Percentiles rank a stretch among this genome's conserved stretches.
Evolutionary conservation across 2,113 vertebrate genomes (phyloP).

Genomic region (Gopherus evgoodei): DNA sequence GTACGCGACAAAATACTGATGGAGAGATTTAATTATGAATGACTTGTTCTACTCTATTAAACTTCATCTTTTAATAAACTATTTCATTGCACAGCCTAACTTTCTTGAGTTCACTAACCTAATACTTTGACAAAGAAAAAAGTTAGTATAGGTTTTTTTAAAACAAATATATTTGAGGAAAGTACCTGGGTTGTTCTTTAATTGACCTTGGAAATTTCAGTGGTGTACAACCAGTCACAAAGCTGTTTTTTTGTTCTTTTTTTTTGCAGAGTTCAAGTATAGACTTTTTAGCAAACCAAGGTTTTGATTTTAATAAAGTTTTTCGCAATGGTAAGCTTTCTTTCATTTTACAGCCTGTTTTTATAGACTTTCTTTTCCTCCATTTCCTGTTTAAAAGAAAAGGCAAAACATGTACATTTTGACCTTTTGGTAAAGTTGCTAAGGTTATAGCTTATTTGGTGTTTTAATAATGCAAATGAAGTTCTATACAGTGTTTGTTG

Average conservation of each 20-base stretch:
- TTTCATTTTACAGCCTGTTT: background rate
- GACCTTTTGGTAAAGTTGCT: background rate
- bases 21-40: background rate
- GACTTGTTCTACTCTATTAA: background rate
- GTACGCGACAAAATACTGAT: background rate
- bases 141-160: background rate
- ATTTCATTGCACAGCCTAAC: background rate
- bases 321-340: slow-evolving; percentile 91
- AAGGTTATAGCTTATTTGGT: background rate
- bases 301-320: slow-evolving; percentile 99
- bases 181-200: background rate
- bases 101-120: background rate
- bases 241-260: slow-evolving; percentile 41
- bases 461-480: background rate
- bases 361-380: background rate
- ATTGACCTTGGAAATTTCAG: background rate
- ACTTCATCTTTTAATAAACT: background rate
- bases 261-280: slow-evolving; percentile 96
- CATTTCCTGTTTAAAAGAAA: background rate
- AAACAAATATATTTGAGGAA: background rate
- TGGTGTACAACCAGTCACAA: background rate
- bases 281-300: slow-evolving; percentile 98
- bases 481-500: background rate
- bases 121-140: background rate
- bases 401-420: background rate